Percentiles rank a stretch among this genome's conserved stretches.
Conservation (phyloP, 2,113 vertebrate species). For the Craseonycteris thonglongyai region DNA sequence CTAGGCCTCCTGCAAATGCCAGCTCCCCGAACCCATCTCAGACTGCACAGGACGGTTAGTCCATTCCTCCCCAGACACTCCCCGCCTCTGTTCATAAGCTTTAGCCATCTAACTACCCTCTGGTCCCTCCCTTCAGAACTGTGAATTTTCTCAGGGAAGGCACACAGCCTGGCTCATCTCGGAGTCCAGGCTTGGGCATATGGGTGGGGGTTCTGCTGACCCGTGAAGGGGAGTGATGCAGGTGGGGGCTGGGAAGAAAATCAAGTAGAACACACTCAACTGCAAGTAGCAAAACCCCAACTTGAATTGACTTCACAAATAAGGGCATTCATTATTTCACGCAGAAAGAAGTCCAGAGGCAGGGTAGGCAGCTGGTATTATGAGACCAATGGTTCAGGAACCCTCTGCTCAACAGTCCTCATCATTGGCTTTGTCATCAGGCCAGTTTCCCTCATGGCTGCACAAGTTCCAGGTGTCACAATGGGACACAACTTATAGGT, state of each 20-base stretch:
- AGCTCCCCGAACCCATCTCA: not conserved
- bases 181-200: not conserved
- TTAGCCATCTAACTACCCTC: not conserved
- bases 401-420: fast-evolving
- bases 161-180: not conserved
- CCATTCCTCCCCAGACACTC: not conserved
- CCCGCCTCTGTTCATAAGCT: not conserved
- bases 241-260: not conserved
- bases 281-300: not conserved
- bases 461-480: not conserved
- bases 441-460: not conserved
- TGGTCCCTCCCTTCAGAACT: not conserved
- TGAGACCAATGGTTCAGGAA: not conserved
- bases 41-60: not conserved
- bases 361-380: too few species aligned
- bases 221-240: not conserved
- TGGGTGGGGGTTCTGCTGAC: not conserved
- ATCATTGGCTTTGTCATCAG: not conserved
- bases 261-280: not conserved
- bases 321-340: not conserved
- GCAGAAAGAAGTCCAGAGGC: not conserved
- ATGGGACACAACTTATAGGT: too few species aligned
- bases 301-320: not conserved
- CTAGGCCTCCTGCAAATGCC: not conserved
- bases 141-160: not conserved